phyloP scores from a whole-genome alignment of 2,888 invertebrate genomes.

The Catocala sponsa region DNA sequence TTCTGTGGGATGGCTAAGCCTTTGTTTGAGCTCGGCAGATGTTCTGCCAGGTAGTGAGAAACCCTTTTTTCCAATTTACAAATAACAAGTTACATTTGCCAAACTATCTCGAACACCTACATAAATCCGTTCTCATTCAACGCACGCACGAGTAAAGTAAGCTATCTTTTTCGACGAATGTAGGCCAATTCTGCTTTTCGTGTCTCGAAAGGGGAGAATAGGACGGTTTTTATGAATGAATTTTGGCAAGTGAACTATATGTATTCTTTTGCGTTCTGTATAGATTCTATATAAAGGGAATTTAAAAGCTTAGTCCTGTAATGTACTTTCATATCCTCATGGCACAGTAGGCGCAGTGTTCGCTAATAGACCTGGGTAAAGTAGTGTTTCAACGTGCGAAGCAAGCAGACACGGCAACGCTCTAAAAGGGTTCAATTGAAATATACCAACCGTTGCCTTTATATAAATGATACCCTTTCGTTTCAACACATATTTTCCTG shows the following conservation, averaged over 20 bases:
- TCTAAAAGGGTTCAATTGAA: conserved; percentile 39
- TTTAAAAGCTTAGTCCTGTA: conserved; percentile 17
- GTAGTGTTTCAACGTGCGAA: conserved; percentile 24
- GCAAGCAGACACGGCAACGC: conserved; percentile 20
- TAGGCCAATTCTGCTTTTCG: conserved; percentile 40
- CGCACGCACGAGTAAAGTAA: conserved; percentile 40
- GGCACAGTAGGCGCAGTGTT: conserved; percentile 11
- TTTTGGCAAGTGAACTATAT: conserved; percentile 18
- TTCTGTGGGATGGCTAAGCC: conserved; percentile 49
- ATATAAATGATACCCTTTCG: conserved; percentile 9
- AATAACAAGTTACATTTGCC: conserved; percentile 59
- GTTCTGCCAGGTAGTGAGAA: conserved; percentile 55
- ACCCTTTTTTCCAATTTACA: conserved; percentile 61
- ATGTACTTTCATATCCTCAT: conserved; percentile 6
- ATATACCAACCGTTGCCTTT: conserved; percentile 22
- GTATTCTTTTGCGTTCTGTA: conserved; percentile 13
- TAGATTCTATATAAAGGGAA: conserved; percentile 10
- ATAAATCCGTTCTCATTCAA: conserved; percentile 53
- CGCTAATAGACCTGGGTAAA: conserved; percentile 7
- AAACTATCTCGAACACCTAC: conserved; percentile 47
- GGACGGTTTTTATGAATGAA: conserved; percentile 33
- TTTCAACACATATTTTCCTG: conserved; percentile 10
- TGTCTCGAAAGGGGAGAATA: conserved; percentile 26
- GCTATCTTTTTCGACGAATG: conserved; percentile 39
- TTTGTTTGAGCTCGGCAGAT: conserved; percentile 53